Percentiles rank a stretch among this genome's conserved stretches.
Conservation (phyloP, 2,113 vertebrate genomes). For the Bothrops jararaca region DNA sequence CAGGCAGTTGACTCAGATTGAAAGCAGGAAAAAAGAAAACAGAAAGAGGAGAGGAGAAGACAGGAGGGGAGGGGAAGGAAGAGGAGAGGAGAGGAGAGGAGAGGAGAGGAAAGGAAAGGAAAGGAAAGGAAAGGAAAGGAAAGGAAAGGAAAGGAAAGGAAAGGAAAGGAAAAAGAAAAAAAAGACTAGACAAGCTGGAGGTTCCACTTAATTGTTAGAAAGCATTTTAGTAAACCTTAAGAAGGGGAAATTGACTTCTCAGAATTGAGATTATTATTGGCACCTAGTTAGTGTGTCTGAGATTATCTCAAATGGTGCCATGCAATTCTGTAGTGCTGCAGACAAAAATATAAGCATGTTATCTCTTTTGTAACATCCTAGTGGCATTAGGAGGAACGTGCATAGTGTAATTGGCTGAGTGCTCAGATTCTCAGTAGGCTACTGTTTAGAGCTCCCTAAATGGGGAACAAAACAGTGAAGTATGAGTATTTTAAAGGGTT, state of each 20-base stretch:
- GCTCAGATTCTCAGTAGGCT: neutral
- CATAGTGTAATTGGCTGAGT: neutral
- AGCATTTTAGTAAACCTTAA: neutral
- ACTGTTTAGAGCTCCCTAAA: neutral
- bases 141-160: neutral
- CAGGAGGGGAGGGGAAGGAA: neutral
- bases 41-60: neutral
- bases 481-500: neutral
- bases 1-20: neutral
- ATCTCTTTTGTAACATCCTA: neutral
- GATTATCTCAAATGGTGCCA: neutral
- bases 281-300: neutral
- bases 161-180: neutral
- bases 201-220: neutral
- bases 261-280: neutral
- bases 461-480: neutral
- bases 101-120: too few relatives aligned
- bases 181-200: neutral
- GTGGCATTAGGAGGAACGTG: neutral
- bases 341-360: neutral
- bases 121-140: neutral
- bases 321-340: neutral
- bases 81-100: accelerated
- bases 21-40: neutral
- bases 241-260: neutral